Conservation (phyloP, 2,888 invertebrate species). For the Falcaria lacertinaria region DNA sequence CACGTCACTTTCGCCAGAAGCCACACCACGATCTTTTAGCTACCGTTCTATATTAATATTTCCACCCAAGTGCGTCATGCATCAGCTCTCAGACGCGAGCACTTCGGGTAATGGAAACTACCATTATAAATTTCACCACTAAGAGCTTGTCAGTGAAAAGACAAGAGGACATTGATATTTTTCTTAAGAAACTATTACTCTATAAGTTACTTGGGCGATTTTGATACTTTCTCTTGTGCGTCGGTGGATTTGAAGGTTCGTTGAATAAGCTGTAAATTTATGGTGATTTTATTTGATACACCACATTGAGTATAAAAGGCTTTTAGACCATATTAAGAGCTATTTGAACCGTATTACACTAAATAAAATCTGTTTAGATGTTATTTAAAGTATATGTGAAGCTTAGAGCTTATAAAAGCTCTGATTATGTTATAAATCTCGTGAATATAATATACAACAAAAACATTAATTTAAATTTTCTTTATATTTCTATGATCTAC, state of each 20-base stretch:
- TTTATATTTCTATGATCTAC: no score
- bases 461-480: no score
- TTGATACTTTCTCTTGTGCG: not conserved
- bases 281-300: no score
- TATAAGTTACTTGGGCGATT: not conserved
- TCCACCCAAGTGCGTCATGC: constrained; percentile 55
- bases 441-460: no score
- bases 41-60: constrained; percentile 35
- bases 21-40: not conserved
- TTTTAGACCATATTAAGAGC: no score
- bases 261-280: not conserved
- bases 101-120: constrained; percentile 68
- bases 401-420: no score
- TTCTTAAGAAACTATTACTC: constrained; percentile 27
- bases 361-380: no score
- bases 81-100: constrained; percentile 47
- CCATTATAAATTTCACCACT: constrained; percentile 70
- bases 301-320: no score
- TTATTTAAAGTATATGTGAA: no score
- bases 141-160: constrained; percentile 58
- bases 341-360: no score
- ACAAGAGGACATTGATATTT: constrained; percentile 57
- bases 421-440: no score
- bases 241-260: not conserved
- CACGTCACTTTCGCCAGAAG: not conserved